Evolutionary conservation across 2,113 vertebrate species (phyloP), one percentile per base, ranked within the genome.

Genomic region (Macquaria ambigua): DNA sequence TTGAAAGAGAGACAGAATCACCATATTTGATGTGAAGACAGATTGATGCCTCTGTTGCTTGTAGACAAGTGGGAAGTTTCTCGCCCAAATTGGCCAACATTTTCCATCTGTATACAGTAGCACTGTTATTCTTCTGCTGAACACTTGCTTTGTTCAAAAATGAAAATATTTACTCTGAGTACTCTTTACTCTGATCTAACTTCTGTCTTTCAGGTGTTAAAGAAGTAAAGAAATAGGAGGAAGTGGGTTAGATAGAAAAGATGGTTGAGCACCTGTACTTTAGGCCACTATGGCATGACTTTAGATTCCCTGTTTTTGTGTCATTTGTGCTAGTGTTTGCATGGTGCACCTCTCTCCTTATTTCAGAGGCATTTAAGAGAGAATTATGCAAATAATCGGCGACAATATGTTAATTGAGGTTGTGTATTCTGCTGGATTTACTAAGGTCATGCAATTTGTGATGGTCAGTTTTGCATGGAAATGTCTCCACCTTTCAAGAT

Each of bases 81-180:
- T 56, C 66, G 64, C 46, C 72, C 18, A 62, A 25, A 63, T 37
- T 46, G n/a, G 34, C n/a, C 56, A 23, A 59, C 16, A 6, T 39
- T 82, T 52, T 31, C 55, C 66, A 66, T 66, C 18, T 56, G 8
- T 58, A 20, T 34, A 37, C 23, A 3, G 14, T 21, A 9, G 16
- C n/a, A 50, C 43, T 64, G 48, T 28, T 69, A 28, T 14, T 76
- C 41, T 23, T 79, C 16, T 63, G 48, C 31, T 72, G 50, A 84
- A 28, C 37, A 23, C 62, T 77, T 43, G 41, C n/a, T 64, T 73
- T 89, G 37, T 73, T 74, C 3, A 66, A 75, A 86, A 59, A 70
- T 16, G 7, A 67, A 10, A 62, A 46, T 68, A 70, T 72, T 68
- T 53, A 80, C 55, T 62, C 61, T 3, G 4, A 41, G 41, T 41